Evolutionary conservation across 2,888 invertebrate genomes (phyloP), one percentile per base, ranked within the genome.

Genomic region (Byasa hedistus): DNA sequence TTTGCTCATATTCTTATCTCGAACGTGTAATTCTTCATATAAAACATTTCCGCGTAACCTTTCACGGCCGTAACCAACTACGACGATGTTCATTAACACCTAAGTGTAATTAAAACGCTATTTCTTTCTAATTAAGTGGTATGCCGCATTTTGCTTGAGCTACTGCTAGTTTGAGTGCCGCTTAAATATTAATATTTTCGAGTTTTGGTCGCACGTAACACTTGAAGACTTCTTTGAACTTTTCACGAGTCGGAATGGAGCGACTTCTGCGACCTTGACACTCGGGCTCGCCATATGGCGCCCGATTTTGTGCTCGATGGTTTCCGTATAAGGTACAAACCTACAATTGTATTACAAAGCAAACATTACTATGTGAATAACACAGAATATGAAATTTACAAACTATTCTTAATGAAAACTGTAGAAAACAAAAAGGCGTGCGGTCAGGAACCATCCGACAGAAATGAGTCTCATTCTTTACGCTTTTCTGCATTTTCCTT

Each of bases 211-310:
- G 76, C 74, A 75, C 70, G 74, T 77, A 78, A 66, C 68, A 68
- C 70, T 72, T 67, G 78, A 72, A 76, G 70, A 75, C 78, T 79
- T 77, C 81, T 79, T 79, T 80, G 77, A 79, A 79, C 76, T 76
- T 76, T 74, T 78, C 75, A 68, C 77, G 76, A 74, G 76, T 72
- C 70, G 70, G 70, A 72, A 71, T 32, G 48, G 55, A 32, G 44
- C 39, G 19, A 52, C 5, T 21, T 17, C 69, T 62, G 67, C 75
- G 81, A 76, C 87, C 87, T 86, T 87, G 87, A 87, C 86, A 83
- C 75, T 77, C 65, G 71, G 69, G 63, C 71, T 69, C 68, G 76
- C 82, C 85, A 85, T 86, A 85, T 86, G 85, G 84, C 73, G 74
- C 60, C 54, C 70, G 72, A 70, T 76, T 74, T 72, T 48, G 48